Evolutionary conservation across 2,797 vertebrate genomes (phyloP).

Genomic region (Eulemur rubriventer): DNA sequence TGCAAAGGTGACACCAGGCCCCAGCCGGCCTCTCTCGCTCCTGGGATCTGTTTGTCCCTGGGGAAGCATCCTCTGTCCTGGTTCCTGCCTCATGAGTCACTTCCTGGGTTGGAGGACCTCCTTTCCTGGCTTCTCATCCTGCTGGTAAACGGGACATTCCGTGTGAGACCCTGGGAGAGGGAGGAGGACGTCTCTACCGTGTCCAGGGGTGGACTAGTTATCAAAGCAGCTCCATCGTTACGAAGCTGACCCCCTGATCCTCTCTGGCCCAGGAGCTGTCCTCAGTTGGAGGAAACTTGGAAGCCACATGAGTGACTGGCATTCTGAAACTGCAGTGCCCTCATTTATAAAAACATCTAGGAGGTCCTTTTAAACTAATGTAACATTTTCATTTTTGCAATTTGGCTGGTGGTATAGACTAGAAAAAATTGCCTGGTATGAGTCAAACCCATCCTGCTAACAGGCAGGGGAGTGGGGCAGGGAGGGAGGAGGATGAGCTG

Average conservation of each 20-base stretch:
- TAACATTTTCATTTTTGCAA: background rate
- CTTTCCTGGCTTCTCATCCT: background rate
- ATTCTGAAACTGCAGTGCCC: background rate
- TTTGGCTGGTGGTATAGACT: background rate
- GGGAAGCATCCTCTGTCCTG: background rate
- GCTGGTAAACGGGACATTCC: background rate
- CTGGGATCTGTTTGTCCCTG: background rate
- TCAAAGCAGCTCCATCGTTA: background rate
- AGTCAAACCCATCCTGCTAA: background rate
- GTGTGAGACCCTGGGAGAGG: background rate
- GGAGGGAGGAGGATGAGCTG: background rate
- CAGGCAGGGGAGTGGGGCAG: too few species aligned
- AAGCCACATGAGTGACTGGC: background rate
- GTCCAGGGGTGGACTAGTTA: background rate
- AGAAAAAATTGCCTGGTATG: background rate
- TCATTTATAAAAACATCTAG: background rate
- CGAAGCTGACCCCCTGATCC: background rate
- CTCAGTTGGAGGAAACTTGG: background rate
- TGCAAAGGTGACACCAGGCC: background rate
- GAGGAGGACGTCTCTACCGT: background rate
- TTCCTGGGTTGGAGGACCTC: too few species aligned
- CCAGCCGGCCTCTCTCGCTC: background rate
- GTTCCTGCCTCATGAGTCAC: background rate
- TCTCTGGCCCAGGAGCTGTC: background rate
- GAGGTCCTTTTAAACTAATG: background rate